Conservation (phyloP, 2,113 vertebrate genomes). For the Guaruba guarouba region DNA sequence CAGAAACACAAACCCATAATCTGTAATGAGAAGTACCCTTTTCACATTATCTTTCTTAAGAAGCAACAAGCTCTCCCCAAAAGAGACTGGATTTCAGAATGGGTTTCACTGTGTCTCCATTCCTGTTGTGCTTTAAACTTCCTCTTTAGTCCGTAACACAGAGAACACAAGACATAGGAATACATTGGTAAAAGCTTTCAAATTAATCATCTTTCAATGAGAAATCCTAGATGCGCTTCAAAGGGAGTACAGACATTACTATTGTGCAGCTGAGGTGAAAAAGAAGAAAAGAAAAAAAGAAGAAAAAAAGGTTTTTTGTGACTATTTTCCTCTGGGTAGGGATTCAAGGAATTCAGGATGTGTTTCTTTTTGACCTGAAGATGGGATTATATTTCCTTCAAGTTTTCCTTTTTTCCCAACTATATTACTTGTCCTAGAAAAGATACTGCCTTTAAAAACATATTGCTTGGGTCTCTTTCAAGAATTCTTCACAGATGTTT, state of each 20-base stretch:
- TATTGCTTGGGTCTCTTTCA: not conserved
- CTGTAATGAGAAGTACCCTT: not conserved
- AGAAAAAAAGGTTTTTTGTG: not conserved
- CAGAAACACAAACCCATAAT: not conserved
- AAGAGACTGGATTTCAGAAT: not conserved
- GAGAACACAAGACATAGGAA: not conserved
- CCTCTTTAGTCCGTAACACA: not conserved
- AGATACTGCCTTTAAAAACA: not conserved
- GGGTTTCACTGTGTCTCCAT: not conserved
- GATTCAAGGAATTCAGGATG: not conserved
- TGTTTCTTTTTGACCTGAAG: not conserved
- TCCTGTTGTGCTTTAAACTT: not conserved
- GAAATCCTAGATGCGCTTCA: not conserved
- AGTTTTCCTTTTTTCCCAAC: not conserved
- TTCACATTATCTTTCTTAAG: not conserved
- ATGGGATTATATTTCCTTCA: not conserved
- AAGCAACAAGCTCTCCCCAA: not conserved
- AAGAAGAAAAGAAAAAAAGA: not conserved
- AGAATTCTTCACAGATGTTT: not conserved
- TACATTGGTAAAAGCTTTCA: not conserved
- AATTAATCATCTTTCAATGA: not conserved
- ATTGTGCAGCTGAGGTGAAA: not conserved
- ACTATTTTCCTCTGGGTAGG: not conserved
- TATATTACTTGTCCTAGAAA: not conserved
- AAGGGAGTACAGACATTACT: not conserved